Base-by-base conservation (phyloP, 2,797 vertebrate genomes). In the Tenualosa ilisha region DNA sequence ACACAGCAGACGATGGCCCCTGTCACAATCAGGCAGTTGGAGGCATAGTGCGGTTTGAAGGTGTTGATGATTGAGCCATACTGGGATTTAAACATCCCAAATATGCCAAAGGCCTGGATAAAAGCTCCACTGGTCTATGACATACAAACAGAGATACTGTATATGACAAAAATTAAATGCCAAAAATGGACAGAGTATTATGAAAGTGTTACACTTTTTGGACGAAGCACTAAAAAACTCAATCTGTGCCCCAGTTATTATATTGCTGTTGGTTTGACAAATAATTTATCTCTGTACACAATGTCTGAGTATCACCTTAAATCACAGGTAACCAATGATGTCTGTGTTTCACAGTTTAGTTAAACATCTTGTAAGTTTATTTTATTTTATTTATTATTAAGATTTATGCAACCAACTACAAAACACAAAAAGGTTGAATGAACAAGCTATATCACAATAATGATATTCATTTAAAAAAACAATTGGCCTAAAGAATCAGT, bases 1-100 rank as follows among this genome's bases (percentile, higher is more conserved):
- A 95, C 93, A 26, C 93, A 94, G 82, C 90, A 93, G 1, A 91
- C 92, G 3, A 94, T 93, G 87, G 94, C 91, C 0, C 93, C 94
- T 0, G 91, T 93, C 53, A 92, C 91, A 51, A 94, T 89, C 86
- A 95, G 87, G 0, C 93, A 93, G 91, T 94, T 94, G 86, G 94
- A 89, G 0, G 92, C 92, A 85, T 86, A 94, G 88, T 94, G 87
- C 81, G 93, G 92, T 91, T 91, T 93, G 85, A 94, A 94, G 81
- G 84, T 51, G 37, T 89, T 88, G 85, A 92, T 11, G 11, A 94
- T 89, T 7, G 91, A 92, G 31, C 56, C 63, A 2, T 88, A 94
- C 84, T 6, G 92, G 49, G 92, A 94, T 86, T 94, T 86, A 3
- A 93, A 91, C 91, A 90, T 88, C 91, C 92, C 91, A 87, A 93